Evolutionary conservation across 2,797 vertebrate species (phyloP), one percentile per base, ranked within the genome.

Genomic region (Hafferia zeledoni): DNA sequence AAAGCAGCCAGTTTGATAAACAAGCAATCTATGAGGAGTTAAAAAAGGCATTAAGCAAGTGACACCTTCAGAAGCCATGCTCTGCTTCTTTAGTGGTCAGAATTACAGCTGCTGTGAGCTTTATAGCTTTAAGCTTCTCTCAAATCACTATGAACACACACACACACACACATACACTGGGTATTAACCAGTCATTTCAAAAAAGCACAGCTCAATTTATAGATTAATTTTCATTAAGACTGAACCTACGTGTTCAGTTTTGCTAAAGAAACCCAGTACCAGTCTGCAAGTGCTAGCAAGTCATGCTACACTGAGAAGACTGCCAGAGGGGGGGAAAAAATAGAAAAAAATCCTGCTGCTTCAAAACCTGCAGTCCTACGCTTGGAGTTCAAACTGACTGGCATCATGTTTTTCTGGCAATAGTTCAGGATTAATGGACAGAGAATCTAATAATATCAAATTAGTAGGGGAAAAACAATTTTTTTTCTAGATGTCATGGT

Each of bases 1-100:
- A 92, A 89, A 96, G 78, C 25, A 74, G 55, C 19, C 49, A 80
- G 78, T 92, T 52, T 92, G 83, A 91, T 90, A 96, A 90, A 92
- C 68, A 95, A 89, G 61, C 43, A 77, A 41, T 87, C 83, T 79
- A 5, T 6, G 17, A 93, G 44, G 25, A 91, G 28, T 69, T 93
- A 31, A 81, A 92, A 96, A 61, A 70, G 59, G 74, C 75, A 78
- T 95, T 87, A 92, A 90, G 50, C 56, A 88, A 33, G 35, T 30
- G 52, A 87, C 95, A 46, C 22, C 59, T 91, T 76, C 55, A 88
- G 31, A 93, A 96, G 18, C 50, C 39, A 15, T 17, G 30, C 37
- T 56, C 83, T 75, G 9, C 72, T 70, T 74, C 22, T 57, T 78
- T 65, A 69, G n/a, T 55, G 33, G 80, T 82, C 60, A 60, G 79